Evolutionary conservation across 2,113 vertebrate genomes (phyloP), one percentile per base, ranked within the genome.

Genomic region (Xenus cinereus): DNA sequence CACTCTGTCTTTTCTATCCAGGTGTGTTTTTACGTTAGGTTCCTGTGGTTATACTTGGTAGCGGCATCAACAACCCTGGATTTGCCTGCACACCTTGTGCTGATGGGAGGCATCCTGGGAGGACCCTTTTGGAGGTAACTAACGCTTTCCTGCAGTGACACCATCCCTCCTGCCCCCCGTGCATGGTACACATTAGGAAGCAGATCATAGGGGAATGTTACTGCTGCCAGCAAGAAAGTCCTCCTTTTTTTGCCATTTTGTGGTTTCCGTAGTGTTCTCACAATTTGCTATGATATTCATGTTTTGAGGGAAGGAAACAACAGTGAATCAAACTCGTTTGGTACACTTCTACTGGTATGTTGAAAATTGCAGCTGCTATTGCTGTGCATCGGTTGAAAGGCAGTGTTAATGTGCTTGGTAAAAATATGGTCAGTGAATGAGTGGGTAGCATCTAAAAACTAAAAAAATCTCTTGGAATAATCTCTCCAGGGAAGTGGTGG

Each of bases 171-270:
- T 69, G 22, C 12, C 9, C 17, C 8, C 20, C 3, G 0, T 0
- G 0, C 0, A 0, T 1, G 23, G 19, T 22, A 32, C 35, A 32
- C 32, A 32, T 26, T 6, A 24, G 50, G 45, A 39, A 54, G 53
- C 12, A 1, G 32, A 11, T 71, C 14, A 2, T 3, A 33, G 4
- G 20, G n/a, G 14, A 28, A 30, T 1, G 0, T 10, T 39, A 22
- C 51, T 75, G 30, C 73, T 78, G 27, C 48, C 43, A 46, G 56
- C 30, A 57, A 77, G 14, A 33, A 85, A 22, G 67, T 26, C 7
- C 46, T 72, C 28, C 6, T 83, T 76, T 77, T 74, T 39, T 59
- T 59, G 60, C 15, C 19, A 2, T 84, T 87, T 26, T 53, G 39
- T 75, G 35, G 12, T 67, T 88, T 74, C 33, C 67, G 1, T 5